These are phyloP conservation scores for Brenthis ino DNA, from an alignment of 2,888 invertebrate genomes.

Conservation along the genomic window DNA sequence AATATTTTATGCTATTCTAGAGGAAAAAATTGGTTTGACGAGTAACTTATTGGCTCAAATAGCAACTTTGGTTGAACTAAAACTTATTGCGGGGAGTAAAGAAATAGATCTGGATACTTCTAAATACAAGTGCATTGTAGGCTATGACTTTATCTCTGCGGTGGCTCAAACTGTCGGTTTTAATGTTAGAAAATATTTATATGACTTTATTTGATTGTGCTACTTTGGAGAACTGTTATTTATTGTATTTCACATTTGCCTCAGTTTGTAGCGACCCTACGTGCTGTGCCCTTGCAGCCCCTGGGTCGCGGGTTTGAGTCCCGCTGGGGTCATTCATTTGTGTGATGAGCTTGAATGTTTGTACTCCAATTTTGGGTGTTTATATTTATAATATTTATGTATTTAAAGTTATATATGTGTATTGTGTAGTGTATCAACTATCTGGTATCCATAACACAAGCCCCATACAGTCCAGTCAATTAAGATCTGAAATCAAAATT, in stretches of 20 bases:
- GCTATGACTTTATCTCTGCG: conserved; percentile 89
- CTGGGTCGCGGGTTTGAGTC: too few species aligned
- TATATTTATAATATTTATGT: too few species aligned
- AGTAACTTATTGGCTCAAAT: conserved; percentile 94
- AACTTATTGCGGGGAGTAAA: conserved; percentile 88
- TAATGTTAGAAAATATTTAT: conserved; percentile 88
- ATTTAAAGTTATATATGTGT: too few species aligned
- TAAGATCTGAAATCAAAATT: too few species aligned
- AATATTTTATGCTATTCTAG: conserved; percentile 94
- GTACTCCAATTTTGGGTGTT: too few species aligned
- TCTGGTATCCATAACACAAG: too few species aligned
- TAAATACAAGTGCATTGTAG: conserved; percentile 93
- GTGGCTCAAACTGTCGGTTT: conserved; percentile 90
- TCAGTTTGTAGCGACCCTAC: too few species aligned
- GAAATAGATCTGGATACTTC: conserved; percentile 89
- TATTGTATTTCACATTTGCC: not conserved
- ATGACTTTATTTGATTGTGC: conserved; percentile 82
- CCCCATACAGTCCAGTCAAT: too few species aligned
- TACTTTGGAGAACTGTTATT: conserved; percentile 21
- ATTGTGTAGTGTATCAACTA: too few species aligned
- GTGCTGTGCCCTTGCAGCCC: too few species aligned
- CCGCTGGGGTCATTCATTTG: too few species aligned
- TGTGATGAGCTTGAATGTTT: too few species aligned
- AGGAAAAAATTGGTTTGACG: conserved; percentile 91
- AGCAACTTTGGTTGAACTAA: conserved; percentile 91